Evolutionary conservation across 2,797 vertebrate genomes (phyloP), one percentile per base, ranked within the genome.

Genomic region (Lagodon rhomboides): DNA sequence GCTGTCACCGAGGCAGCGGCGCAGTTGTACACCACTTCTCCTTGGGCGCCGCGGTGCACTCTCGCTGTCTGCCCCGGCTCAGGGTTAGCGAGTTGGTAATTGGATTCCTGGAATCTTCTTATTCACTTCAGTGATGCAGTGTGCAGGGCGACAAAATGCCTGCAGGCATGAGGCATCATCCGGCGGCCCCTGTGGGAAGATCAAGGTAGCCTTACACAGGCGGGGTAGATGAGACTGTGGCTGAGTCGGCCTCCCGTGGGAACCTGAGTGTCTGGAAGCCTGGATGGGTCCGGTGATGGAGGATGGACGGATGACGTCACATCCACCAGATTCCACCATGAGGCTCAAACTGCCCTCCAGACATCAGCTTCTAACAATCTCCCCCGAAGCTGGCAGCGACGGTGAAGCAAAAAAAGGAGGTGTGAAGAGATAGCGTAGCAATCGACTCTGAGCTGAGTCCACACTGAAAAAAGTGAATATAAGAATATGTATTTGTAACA

Each of bases 91-190:
- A 87, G 75, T 82, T 86, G 81, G 83, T 95, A 93, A 94, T 94
- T 95, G 91, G 93, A 93, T 94, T 93, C 82, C 74, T 84, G 82
- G 91, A 93, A 94, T 94, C 93, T 93, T 91, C 92, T 93, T 94
- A 93, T 91, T 93, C 86, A 89, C 87, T 85, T 81, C 80, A 85
- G 79, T 81, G 78, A 89, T 87, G 83, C 88, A 85, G 83, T 80
- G 81, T 83, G 79, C 86, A 89, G 85, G 85, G 90, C 72, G 84
- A 92, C 91, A 92, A 89, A 92, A 87, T 82, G 80, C 90, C 88
- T 89, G 82, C 79, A 89, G 92, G 87, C 84, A 73, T 23, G 79
- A 88, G 89, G 90, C 80, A 50, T 89, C 86, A 88, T 89, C 74
- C 72, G 55, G 23, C n/a, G 73, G 73, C 80, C 84, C 90, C 84